Evolutionary conservation across 2,888 invertebrate genomes (phyloP), one percentile per base, ranked within the genome.

Genomic region (Isotomurus palustris): DNA sequence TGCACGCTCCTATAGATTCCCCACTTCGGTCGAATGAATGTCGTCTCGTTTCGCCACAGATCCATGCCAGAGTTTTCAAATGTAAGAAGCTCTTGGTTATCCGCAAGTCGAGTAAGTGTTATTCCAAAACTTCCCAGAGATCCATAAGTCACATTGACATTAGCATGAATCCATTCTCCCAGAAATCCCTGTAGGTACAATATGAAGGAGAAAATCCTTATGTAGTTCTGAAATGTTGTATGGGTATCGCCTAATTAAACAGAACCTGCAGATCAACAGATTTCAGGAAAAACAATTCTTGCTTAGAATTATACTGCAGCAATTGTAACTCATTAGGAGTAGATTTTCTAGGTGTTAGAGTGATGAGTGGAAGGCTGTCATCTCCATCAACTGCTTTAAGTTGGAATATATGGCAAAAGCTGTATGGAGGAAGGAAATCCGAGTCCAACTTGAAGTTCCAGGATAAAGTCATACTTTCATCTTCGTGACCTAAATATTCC

Each of bases 331-430:
- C 22, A 44, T 61, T 57, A 1, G 61, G 51, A 25, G 43, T 51
- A 8, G 51, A 44, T 51, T 50, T 53, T n/a, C 61, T 24, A 1
- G 65, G 59, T 4, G 65, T 67, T 6, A 67, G 36, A 2, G 65
- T 67, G n/a, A 67, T 63, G 0, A 67, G 24, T 2, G 67, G 67
- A 45, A 41, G 50, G 35, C 49, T 44, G 17, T 63, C 65, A 29
- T 67, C 56, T 1, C 67, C 67, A 8, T 48, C 65, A 2, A 58
- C 62, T 5, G 59, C 65, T 44, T 67, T 67, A 17, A 67, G 43
- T 50, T 67, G 67, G 48, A 64, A 64, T 32, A 67, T 54, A 36
- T 65, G 65, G 22, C 65, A 63, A 40, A 65, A 67, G 14, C 56
- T 38, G 5, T 45, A 53, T 0, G 65, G 62, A 5, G 67, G 63